Base-by-base conservation (phyloP, 2,888 invertebrate species). In the Drosophila borborema region DNA sequence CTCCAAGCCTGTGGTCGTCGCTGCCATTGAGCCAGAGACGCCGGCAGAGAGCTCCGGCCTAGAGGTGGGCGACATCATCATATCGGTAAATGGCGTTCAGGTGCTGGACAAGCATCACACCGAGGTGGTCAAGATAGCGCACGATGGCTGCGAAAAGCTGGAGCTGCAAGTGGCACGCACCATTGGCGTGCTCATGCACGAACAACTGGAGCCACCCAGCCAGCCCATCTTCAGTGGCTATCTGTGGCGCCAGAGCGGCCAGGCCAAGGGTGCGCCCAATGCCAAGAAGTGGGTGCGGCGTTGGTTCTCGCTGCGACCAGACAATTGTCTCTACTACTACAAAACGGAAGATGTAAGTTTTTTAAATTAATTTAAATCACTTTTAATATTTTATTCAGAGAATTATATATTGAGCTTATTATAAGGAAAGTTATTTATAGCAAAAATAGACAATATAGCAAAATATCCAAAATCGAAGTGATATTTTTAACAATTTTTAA, bases 291-390 rank as follows among this genome's bases (percentile, higher is more conserved):
- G 98, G 98, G 96, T 97, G 60, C 94, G 97, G 64, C 94, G 99
- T 79, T 99, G 97, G 97, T 98, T 98, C 93, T 96, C 97, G 76
- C 94, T 99, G 64, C 96, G 98, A 87, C 95, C 96, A 62, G 98
- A 99, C 94, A 97, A 98, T 94, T 98, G 98, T 94, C 95, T 99
- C 74, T 99, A 98, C 93, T 98, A 97, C 94, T 99, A 98, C 94
- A 98, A 98, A 94, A 97, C 96, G 89, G 97, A 98, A 93, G 94
- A 96, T 93, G 98, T 98, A 93, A 94, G 95, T 94, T 4, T 1
- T 14, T 46, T 3, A 14, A 18, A 45, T 14, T 2, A 54, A 3
- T 4, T 31, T 23, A 28, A n/a, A 20, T 28, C 0, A 8, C 2
- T 34, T 28, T 0, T 20, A 31, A 6, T 48, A 23, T 0, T 7